Conservation (phyloP, 2,888 invertebrate genomes). For the Drosophila neutralis region DNA sequence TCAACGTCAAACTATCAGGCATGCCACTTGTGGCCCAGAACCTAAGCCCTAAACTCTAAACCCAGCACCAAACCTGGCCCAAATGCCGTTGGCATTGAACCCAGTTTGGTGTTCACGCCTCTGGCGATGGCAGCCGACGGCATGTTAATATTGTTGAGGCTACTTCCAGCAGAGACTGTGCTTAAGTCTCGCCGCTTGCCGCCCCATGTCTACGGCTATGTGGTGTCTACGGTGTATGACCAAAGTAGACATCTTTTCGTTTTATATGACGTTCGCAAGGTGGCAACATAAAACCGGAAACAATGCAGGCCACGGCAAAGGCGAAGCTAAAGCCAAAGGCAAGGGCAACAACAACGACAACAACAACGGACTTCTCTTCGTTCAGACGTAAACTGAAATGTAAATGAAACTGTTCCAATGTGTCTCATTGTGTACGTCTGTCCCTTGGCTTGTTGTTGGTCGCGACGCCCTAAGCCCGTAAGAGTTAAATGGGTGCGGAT, state of each 20-base stretch:
- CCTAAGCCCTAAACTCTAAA: neutral
- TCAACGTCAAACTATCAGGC: slow-evolving; percentile 30
- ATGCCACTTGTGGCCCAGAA: slow-evolving; percentile 33
- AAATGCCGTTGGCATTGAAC: slow-evolving; percentile 10
- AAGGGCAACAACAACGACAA: neutral
- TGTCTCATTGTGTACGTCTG: slow-evolving; percentile 32
- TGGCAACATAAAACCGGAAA: slow-evolving; percentile 66
- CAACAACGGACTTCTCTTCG: slow-evolving; percentile 3
- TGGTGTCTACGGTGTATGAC: slow-evolving; percentile 3
- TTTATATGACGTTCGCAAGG: slow-evolving; percentile 66
- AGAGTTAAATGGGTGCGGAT: slow-evolving; percentile 66
- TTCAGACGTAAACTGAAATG: slow-evolving; percentile 67
- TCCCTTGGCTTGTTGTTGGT: slow-evolving; percentile 19
- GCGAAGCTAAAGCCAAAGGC: neutral
- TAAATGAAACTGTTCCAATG: slow-evolving; percentile 72
- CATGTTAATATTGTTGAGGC: slow-evolving; percentile 25
- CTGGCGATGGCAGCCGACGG: slow-evolving; percentile 37
- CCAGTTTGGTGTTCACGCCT: slow-evolving; percentile 3
- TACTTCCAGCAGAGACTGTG: slow-evolving; percentile 35
- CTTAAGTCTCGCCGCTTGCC: slow-evolving; percentile 37
- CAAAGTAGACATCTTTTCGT: slow-evolving; percentile 54
- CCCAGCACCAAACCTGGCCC: neutral
- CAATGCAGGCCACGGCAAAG: slow-evolving; percentile 21
- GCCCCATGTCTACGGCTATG: slow-evolving; percentile 22
- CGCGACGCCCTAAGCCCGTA: slow-evolving; percentile 36